Evolutionary conservation across 1,140 invertebrate species (phyloP), one percentile per base, ranked within the genome.

Genomic region (Chlorops oryzae): DNA sequence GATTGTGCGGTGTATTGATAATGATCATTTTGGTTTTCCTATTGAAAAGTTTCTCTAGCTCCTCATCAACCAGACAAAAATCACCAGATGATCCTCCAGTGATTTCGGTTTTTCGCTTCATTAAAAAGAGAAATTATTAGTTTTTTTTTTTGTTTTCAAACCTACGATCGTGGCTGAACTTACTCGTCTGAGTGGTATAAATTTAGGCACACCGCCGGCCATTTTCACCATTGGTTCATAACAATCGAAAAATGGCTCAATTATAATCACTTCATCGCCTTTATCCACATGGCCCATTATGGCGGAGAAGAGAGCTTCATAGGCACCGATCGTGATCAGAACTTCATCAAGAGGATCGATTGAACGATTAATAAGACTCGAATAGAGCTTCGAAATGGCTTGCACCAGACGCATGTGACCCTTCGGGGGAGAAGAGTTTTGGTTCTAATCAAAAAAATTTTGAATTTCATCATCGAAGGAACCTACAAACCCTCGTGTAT

Each of bases 201-300:
- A 98, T 44, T 84, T 85, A 1, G 92, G 85, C 18, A 82, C 78
- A 10, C 92, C 96, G 2, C 92, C 92, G 24, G 91, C 90, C 59
- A 84, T 81, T 59, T 77, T 80, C 2, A 98, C 86, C 88, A 98
- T 96, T 2, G 94, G 92, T 52, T 89, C 88, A 70, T 99, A 99
- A 66, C 94, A 98, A 71, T 99, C 96, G 72, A 96, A 99, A 73
- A 89, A 98, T 7, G 96, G 96, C 71, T 99, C 96, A 54, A 99
- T 94, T 23, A 99, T 92, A 53, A 98, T 95, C 52, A 94, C 92
- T 73, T 98, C 92, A 75, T 88, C 86, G 2, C 88, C 91, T 39
- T 78, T 78, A 59, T 86, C 85, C 6, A 95, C 81, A 62, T 92
- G 83, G 20, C 93, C 93, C 75, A 86, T 75, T 49, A 98, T 85